phyloP scores from a whole-genome alignment of 2,113 vertebrate species.

The Varanus komodoensis region DNA sequence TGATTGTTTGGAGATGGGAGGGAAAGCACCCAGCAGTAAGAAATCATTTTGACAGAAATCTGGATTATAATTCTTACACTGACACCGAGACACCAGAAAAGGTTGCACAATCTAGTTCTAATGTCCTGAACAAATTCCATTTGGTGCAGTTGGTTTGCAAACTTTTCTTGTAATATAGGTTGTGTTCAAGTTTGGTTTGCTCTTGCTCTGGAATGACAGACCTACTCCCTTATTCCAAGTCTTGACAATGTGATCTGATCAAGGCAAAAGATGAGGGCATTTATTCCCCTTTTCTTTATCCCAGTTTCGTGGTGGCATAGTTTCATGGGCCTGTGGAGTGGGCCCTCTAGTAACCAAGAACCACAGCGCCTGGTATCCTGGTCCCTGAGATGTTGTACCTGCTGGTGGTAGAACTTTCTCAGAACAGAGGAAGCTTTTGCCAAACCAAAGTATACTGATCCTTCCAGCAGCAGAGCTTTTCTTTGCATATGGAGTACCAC shows the following conservation, averaged over 20 bases:
- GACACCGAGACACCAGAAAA: neutral
- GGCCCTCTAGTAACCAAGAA: too few relatives aligned
- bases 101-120: neutral
- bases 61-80: neutral
- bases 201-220: neutral
- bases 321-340: neutral
- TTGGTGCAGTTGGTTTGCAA: neutral
- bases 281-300: too few relatives aligned
- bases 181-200: neutral
- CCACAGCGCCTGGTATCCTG: neutral
- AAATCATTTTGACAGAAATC: neutral
- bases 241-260: neutral
- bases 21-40: neutral
- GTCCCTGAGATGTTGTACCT: neutral
- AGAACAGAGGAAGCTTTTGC: neutral
- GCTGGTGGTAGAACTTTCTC: neutral
- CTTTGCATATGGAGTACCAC: neutral
- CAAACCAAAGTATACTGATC: neutral
- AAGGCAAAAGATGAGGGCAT: neutral
- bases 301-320: neutral
- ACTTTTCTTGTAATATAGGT: neutral
- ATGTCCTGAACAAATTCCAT: too few relatives aligned
- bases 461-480: neutral
- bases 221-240: neutral
- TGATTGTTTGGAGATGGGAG: neutral